Evolutionary conservation across 1,140 invertebrate genomes (phyloP).

Genomic region (Kradibia gibbosae): DNA sequence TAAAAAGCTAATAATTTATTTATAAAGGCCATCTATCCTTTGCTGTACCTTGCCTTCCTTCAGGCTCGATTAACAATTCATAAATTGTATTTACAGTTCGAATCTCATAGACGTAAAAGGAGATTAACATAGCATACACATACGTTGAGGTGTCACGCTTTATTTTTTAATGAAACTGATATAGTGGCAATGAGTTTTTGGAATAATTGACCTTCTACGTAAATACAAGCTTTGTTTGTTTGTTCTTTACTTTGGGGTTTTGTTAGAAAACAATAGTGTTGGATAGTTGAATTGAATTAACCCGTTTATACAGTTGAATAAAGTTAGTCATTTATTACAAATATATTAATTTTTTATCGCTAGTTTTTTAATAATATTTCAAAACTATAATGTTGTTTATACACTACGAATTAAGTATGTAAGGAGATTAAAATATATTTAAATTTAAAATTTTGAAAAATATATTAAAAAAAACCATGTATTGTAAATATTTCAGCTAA

Average conservation of each 20-base stretch:
- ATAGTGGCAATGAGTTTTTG: neutral
- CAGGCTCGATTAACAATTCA: neutral
- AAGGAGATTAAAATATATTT: too few relatives aligned
- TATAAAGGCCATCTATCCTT: neutral
- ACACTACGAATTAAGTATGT: too few relatives aligned
- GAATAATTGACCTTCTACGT: constrained; percentile 14
- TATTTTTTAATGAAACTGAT: constrained; percentile 26
- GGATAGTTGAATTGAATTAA: neutral
- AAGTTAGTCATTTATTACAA: neutral
- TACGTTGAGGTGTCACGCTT: constrained; percentile 33
- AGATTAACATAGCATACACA: constrained; percentile 6
- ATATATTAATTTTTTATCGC: neutral
- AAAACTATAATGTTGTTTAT: neutral
- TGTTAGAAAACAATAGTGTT: constrained; percentile 3
- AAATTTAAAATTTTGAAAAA: too few relatives aligned
- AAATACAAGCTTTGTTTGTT: neutral
- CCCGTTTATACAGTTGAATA: neutral
- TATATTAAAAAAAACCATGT: too few relatives aligned
- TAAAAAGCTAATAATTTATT: too few relatives aligned
- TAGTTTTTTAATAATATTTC: neutral
- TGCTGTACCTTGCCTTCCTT: neutral
- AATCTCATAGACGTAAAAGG: neutral
- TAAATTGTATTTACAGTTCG: neutral
- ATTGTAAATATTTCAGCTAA: too few relatives aligned
- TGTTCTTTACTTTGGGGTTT: constrained; percentile 1